Evolutionary conservation across 2,113 vertebrate species (phyloP).

Genomic region (Pogona vitticeps): DNA sequence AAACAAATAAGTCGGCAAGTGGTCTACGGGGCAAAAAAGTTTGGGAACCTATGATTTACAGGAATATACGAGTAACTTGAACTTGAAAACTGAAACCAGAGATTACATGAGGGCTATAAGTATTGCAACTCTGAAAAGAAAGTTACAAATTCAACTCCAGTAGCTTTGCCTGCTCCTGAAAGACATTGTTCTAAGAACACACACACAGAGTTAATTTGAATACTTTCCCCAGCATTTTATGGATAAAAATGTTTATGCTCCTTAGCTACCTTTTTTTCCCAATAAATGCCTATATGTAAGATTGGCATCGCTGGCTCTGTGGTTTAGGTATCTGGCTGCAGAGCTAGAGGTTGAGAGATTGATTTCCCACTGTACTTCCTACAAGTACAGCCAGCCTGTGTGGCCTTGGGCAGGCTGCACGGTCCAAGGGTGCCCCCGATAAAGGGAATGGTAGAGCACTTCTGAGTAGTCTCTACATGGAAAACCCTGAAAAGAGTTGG

Average conservation of each 20-base stretch:
- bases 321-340: too few species aligned
- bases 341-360: too few species aligned
- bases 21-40: too few species aligned
- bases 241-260: not conserved
- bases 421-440: too few species aligned
- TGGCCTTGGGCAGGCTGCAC: too few species aligned
- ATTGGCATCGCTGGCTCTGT: not conserved
- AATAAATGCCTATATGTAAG: not conserved
- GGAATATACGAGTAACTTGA: constrained; percentile 29
- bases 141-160: accelerated
- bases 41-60: too few species aligned
- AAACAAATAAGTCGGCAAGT: too few species aligned
- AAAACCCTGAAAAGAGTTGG: too few species aligned
- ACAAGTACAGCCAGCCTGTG: too few species aligned
- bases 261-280: not conserved
- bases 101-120: not conserved
- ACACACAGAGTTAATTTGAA: not conserved
- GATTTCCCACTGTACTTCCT: too few species aligned
- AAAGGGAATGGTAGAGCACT: too few species aligned
- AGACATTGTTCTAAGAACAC: not conserved
- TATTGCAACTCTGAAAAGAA: not conserved
- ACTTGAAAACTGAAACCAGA: constrained; percentile 28
- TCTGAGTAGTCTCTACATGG: too few species aligned
- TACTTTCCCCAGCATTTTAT: not conserved
- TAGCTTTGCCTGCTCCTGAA: not conserved